Percentiles rank a stretch among this genome's conserved stretches.
These are phyloP conservation scores for Dendroctonus valens DNA, from an alignment of 1,140 invertebrate genomes.

Conservation along the genomic window DNA sequence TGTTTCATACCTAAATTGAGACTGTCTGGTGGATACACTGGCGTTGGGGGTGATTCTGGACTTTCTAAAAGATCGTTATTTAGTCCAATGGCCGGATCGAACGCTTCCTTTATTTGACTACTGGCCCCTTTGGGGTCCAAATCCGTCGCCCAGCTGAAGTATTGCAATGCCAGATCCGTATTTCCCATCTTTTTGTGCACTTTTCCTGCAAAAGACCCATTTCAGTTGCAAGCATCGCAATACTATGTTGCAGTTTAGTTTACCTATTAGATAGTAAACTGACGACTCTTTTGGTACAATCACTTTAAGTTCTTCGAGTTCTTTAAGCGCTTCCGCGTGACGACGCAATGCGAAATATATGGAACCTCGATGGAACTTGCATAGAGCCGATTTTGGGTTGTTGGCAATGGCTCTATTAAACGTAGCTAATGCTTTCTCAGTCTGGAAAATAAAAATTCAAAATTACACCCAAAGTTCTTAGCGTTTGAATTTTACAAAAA, in stretches of 20 bases:
- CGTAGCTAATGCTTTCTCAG: constrained; percentile 83
- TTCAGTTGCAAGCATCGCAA: background rate
- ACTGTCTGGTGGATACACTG: too few species aligned
- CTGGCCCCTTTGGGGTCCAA: constrained; percentile 97
- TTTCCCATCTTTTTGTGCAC: constrained; percentile 97
- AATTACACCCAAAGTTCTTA: background rate
- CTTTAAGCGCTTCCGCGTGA: constrained; percentile 87
- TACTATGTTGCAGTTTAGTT: background rate
- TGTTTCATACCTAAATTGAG: too few species aligned
- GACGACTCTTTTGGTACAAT: constrained; percentile 97
- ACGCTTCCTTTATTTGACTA: constrained; percentile 96
- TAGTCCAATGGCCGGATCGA: constrained; percentile 68
- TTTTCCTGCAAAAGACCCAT: constrained; percentile 61
- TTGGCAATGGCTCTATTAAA: constrained; percentile 83
- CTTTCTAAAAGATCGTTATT: too few species aligned
- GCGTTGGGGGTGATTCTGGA: too few species aligned
- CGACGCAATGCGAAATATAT: constrained; percentile 89
- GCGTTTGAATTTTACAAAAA: background rate
- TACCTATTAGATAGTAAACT: constrained; percentile 93
- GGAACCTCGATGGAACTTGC: constrained; percentile 95
- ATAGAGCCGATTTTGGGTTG: constrained; percentile 91
- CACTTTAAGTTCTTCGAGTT: constrained; percentile 93
- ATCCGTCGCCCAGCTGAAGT: constrained; percentile 99
- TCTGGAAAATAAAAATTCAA: constrained; percentile 51
- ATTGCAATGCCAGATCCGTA: constrained; percentile 94